Conservation (phyloP, 2,113 vertebrate genomes). For the Lycaon pictus region DNA sequence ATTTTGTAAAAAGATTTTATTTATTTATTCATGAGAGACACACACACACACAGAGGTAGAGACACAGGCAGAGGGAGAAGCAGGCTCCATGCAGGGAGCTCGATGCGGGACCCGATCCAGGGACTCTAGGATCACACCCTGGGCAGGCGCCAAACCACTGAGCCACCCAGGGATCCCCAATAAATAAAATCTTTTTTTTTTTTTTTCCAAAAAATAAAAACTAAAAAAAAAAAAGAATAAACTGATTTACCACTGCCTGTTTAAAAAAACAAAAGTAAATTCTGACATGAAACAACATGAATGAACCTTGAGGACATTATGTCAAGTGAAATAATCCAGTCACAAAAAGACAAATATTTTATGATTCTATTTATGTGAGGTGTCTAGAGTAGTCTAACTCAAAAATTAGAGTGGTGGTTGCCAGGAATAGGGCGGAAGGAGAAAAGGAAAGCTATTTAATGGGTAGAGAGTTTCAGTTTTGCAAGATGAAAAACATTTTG, state of each 20-base stretch:
- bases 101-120: no score
- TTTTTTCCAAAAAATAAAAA: no score
- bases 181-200: background rate
- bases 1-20: no score
- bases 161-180: background rate
- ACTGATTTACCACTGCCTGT: background rate
- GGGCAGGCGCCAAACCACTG: no score
- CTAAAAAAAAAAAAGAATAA: background rate
- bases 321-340: background rate
- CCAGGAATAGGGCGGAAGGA: background rate
- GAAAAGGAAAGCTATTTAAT: background rate
- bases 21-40: no score
- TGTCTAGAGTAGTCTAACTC: background rate
- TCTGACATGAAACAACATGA: background rate
- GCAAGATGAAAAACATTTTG: background rate
- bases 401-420: background rate
- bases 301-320: background rate
- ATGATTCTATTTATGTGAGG: background rate
- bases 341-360: background rate
- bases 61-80: no score
- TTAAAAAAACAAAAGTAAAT: background rate
- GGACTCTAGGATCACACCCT: no score
- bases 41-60: no score
- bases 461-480: background rate
- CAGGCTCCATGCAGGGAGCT: no score